A percentile compares a stretch with the other conserved stretches of the same genome.
Conservation (phyloP, 2,888 invertebrate species). For the Chalcis sispes region DNA sequence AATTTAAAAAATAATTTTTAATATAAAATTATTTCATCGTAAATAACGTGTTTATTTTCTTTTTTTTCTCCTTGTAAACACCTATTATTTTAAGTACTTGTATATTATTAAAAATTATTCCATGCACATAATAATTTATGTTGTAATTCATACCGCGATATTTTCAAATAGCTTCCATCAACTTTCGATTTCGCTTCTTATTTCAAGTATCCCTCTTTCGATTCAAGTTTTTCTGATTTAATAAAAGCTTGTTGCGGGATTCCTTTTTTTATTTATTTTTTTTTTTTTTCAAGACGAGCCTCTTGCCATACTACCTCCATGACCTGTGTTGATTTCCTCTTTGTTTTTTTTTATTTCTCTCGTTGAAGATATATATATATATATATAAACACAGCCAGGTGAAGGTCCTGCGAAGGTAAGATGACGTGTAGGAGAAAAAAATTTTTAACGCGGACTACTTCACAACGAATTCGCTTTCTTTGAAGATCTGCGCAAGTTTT, state of each 20-base stretch:
- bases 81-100: too few species aligned
- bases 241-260: slow-evolving; percentile 15
- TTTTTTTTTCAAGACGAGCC: slow-evolving; percentile 3
- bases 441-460: background rate
- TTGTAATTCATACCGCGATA: too few species aligned
- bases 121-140: too few species aligned
- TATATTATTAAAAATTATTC: too few species aligned
- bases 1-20: too few species aligned
- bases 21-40: too few species aligned
- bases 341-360: background rate
- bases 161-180: background rate
- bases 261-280: slow-evolving; percentile 10
- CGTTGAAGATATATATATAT: too few species aligned
- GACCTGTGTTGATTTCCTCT: background rate
- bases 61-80: too few species aligned
- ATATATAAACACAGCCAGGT: too few species aligned
- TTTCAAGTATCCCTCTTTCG: background rate
- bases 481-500: background rate
- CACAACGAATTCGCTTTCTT: slow-evolving; percentile 19
- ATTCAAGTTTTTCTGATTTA: slow-evolving; percentile 24
- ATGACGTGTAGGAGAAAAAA: too few species aligned
- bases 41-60: too few species aligned
- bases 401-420: too few species aligned
- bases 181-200: slow-evolving; percentile 27
- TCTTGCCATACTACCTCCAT: slow-evolving; percentile 24